These are phyloP conservation scores for Arge pagana DNA, from an alignment of 2,888 invertebrate genomes.

Conservation along the genomic window DNA sequence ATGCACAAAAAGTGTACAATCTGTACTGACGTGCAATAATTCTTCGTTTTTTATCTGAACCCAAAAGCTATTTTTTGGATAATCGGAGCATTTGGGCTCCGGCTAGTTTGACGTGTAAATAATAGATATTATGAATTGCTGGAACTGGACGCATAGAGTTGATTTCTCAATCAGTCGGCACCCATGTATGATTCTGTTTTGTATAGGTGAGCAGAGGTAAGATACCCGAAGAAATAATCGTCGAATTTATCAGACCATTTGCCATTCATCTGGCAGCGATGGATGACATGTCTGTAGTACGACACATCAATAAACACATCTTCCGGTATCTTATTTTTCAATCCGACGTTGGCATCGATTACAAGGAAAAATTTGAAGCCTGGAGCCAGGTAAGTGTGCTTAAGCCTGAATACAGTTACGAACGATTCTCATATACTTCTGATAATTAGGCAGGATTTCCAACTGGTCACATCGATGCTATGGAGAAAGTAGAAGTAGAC, in stretches of 20 bases:
- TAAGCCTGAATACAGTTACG: background rate
- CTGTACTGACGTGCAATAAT: too few relatives aligned
- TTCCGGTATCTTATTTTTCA: conserved; percentile 76
- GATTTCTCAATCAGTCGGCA: too few relatives aligned
- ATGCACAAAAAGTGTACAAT: too few relatives aligned
- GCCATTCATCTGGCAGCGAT: conserved; percentile 65
- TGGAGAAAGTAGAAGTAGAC: conserved; percentile 62
- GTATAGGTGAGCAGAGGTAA: conserved; percentile 67
- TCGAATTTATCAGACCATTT: conserved; percentile 72
- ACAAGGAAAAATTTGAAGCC: conserved; percentile 68
- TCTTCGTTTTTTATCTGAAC: too few relatives aligned
- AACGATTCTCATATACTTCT: conserved; percentile 22
- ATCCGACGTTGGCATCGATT: conserved; percentile 70
- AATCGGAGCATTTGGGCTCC: too few relatives aligned
- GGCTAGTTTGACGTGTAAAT: too few relatives aligned
- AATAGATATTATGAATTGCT: too few relatives aligned
- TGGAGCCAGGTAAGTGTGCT: conserved; percentile 66
- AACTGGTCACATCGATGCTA: conserved; percentile 68
- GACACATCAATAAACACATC: conserved; percentile 63
- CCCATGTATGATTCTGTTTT: conserved; percentile 32
- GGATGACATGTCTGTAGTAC: conserved; percentile 60
- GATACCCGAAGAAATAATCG: conserved; percentile 62
- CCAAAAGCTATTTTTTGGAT: too few relatives aligned
- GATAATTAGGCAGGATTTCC: conserved; percentile 73
- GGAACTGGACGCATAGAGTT: too few relatives aligned